A percentile compares a stretch with the other conserved stretches of the same genome.
Evolutionary conservation across 2,888 invertebrate genomes (phyloP).

Genomic region (Cerceris rybyensis): DNA sequence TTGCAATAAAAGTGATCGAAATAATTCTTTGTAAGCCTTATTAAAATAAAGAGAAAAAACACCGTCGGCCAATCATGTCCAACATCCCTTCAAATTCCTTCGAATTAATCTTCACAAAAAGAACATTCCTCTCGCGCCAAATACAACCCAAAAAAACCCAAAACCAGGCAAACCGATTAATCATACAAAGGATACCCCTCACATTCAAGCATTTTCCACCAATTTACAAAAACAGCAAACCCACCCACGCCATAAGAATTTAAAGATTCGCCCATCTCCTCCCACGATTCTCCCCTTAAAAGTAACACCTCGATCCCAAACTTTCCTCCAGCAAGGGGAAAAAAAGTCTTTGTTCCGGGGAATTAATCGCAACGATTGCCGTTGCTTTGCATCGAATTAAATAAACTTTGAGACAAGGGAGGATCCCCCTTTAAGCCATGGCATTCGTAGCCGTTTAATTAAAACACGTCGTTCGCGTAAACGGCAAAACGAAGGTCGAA

Average conservation of each 20-base stretch:
- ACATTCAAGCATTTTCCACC: no score
- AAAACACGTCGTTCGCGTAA: constrained; percentile 1
- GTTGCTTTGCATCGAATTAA: constrained; percentile 13
- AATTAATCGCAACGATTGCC: constrained; percentile 8
- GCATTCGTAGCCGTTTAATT: constrained; percentile 12
- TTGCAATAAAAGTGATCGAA: not conserved
- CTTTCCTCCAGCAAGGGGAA: not conserved
- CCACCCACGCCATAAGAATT: no score
- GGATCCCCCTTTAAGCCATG: not conserved
- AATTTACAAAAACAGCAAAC: no score
- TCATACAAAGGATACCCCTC: no score
- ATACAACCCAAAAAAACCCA: no score
- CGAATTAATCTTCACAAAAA: no score
- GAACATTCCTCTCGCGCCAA: no score
- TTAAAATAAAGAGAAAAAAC: no score
- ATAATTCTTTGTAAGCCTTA: no score
- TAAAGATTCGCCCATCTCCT: not conserved
- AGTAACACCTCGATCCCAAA: not conserved
- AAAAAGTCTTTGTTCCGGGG: constrained; percentile 1
- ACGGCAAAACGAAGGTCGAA: not conserved
- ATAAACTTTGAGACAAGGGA: constrained; percentile 1
- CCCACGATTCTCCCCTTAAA: not conserved
- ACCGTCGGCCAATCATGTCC: no score
- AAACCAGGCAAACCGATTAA: no score
- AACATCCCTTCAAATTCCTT: not conserved